Evolutionary conservation across 2,113 vertebrate species (phyloP).

Genomic region (Narcine bancroftii): DNA sequence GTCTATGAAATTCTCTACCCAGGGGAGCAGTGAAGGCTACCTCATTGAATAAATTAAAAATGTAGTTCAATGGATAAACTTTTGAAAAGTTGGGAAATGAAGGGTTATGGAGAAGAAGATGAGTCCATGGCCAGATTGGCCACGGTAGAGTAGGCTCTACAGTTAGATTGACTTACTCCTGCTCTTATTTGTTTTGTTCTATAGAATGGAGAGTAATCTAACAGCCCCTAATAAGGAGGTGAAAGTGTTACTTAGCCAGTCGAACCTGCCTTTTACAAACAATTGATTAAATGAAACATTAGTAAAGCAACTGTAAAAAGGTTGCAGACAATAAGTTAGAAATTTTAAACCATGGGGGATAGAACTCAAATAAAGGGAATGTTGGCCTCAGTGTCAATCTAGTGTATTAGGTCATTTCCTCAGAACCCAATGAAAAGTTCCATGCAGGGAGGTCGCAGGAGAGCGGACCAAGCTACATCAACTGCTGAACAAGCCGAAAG

Average conservation of each 20-base stretch:
- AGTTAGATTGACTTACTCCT: too few species aligned
- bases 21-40: too few species aligned
- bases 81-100: too few species aligned
- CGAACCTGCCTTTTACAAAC: neutral
- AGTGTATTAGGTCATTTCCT: conserved; percentile 17
- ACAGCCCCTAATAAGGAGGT: neutral
- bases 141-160: too few species aligned
- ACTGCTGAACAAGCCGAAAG: neutral
- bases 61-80: too few species aligned
- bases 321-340: conserved; percentile 4
- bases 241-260: neutral
- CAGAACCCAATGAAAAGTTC: neutral
- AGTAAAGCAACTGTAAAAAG: neutral
- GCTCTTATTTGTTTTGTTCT: too few species aligned
- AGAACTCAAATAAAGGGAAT: conserved; percentile 12
- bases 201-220: neutral
- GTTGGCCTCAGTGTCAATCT: neutral
- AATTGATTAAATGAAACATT: neutral
- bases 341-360: neutral
- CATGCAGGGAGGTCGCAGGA: conserved; percentile 8
- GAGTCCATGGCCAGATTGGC: too few species aligned
- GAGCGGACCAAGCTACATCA: neutral
- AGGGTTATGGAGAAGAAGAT: too few species aligned
- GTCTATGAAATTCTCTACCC: too few species aligned
- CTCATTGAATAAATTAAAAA: too few species aligned